phyloP scores from a whole-genome alignment of 2,888 invertebrate genomes.

The Augochlorella aurata region DNA sequence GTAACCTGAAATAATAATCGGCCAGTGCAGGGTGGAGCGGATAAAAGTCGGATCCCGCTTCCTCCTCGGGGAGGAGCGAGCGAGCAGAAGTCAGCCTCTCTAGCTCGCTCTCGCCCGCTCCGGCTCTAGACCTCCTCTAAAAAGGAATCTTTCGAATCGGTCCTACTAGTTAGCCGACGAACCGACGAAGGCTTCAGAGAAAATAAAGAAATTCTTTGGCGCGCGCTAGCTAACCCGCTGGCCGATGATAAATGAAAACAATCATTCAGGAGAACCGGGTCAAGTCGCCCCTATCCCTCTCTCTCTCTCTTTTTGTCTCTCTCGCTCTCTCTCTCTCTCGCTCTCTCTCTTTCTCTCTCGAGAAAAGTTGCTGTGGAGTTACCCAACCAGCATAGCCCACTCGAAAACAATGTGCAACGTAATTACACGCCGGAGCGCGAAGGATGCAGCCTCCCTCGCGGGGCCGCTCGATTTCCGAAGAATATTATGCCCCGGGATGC shows the following conservation, averaged over 20 bases:
- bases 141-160: slow-evolving; percentile 6
- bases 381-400: not conserved
- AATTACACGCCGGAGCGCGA: not conserved
- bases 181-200: not conserved
- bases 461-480: not conserved
- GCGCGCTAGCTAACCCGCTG: not conserved
- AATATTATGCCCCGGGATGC: not conserved
- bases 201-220: not conserved
- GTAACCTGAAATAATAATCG: slow-evolving; percentile 76
- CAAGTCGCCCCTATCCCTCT: not conserved
- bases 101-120: not conserved
- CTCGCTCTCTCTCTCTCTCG: too few species aligned
- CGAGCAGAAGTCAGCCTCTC: not conserved
- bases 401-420: not conserved
- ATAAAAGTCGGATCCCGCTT: slow-evolving; percentile 69
- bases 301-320: too few species aligned
- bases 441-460: not conserved
- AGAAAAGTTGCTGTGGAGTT: not conserved
- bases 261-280: not conserved
- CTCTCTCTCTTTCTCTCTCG: not conserved
- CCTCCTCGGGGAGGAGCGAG: slow-evolving; percentile 58
- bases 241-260: slow-evolving; percentile 5
- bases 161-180: not conserved
- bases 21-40: slow-evolving; percentile 62
- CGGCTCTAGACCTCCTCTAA: not conserved